A percentile compares a stretch with the other conserved stretches of the same genome.
Evolutionary conservation across 2,113 vertebrate species (phyloP).

Genomic region (Oryzias woworae): DNA sequence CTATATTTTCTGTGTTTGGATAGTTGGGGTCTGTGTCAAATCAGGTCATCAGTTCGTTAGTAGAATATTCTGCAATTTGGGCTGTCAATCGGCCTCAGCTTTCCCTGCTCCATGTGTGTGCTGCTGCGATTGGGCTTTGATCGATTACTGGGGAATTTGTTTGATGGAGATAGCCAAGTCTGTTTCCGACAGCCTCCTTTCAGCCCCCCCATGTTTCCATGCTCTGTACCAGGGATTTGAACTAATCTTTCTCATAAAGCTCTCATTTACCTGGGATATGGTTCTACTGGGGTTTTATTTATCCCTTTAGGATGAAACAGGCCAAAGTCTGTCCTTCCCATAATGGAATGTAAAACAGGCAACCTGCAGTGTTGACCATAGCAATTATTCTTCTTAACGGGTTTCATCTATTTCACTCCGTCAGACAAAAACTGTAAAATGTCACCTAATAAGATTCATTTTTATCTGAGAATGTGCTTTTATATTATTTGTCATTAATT

Average conservation of each 20-base stretch:
- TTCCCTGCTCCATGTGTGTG: conserved; percentile 21
- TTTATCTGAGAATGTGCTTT: conserved; percentile 37
- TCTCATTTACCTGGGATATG: conserved; percentile 74
- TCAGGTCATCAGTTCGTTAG: conserved; percentile 31
- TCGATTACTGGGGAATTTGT: conserved; percentile 54
- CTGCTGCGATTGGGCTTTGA: conserved; percentile 55
- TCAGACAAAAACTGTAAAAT: conserved; percentile 48
- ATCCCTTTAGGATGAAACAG: conserved; percentile 52
- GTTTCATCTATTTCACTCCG: conserved; percentile 46
- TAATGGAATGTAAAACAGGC: conserved; percentile 72
- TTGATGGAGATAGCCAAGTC: conserved; percentile 54
- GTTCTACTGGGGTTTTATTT: conserved; percentile 57
- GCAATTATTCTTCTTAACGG: conserved; percentile 69
- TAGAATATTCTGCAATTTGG: conserved; percentile 32
- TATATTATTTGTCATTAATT: conserved; percentile 33
- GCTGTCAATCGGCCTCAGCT: conserved; percentile 27
- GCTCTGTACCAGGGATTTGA: conserved; percentile 55
- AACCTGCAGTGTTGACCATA: conserved; percentile 60
- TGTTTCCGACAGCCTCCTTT: conserved; percentile 50
- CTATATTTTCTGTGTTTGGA: conserved; percentile 30
- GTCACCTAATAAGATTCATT: conserved; percentile 45
- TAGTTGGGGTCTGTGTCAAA: conserved; percentile 32
- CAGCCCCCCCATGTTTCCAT: conserved; percentile 25
- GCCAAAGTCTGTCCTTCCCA: conserved; percentile 26
- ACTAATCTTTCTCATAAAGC: conserved; percentile 69